These are phyloP conservation scores for Phoenicopterus ruber DNA, from an alignment of 2,113 vertebrate genomes.

Conservation along the genomic window DNA sequence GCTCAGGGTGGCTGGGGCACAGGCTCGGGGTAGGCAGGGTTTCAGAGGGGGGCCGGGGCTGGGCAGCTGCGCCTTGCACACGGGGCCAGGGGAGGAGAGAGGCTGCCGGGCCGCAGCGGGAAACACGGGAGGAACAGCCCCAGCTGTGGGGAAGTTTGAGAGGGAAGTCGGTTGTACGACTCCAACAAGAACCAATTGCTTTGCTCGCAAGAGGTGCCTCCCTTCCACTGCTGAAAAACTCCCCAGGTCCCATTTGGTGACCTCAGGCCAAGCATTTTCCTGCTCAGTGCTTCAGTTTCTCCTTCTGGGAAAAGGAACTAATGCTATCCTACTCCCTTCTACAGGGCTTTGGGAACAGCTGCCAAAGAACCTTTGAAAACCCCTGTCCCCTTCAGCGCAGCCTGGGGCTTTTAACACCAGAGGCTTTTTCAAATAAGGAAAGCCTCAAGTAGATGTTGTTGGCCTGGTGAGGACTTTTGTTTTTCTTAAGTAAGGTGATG, in stretches of 20 bases:
- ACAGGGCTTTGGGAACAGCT: not conserved
- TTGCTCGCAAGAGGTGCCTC: not conserved
- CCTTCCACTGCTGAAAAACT: not conserved
- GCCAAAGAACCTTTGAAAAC: not conserved
- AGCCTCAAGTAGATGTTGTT: not conserved
- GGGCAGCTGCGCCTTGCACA: not conserved
- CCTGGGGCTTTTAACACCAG: not conserved
- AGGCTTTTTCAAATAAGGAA: not conserved
- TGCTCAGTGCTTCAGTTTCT: not conserved
- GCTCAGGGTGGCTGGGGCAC: not conserved
- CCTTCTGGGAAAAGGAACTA: not conserved
- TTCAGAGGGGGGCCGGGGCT: not conserved
- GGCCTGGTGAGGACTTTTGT: not conserved
- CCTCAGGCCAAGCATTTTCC: not conserved
- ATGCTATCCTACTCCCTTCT: not conserved
- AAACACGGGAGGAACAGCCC: not conserved
- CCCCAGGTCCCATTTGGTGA: not conserved
- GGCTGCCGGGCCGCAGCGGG: not conserved
- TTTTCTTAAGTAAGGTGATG: not conserved
- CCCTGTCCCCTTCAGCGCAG: not conserved
- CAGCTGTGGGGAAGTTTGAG: not conserved
- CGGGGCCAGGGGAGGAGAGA: not conserved
- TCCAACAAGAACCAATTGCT: not conserved
- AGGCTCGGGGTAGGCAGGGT: not conserved
- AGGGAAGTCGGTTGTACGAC: not conserved